Conservation (phyloP, 1,140 invertebrate genomes). For the Batillaria attramentaria region DNA sequence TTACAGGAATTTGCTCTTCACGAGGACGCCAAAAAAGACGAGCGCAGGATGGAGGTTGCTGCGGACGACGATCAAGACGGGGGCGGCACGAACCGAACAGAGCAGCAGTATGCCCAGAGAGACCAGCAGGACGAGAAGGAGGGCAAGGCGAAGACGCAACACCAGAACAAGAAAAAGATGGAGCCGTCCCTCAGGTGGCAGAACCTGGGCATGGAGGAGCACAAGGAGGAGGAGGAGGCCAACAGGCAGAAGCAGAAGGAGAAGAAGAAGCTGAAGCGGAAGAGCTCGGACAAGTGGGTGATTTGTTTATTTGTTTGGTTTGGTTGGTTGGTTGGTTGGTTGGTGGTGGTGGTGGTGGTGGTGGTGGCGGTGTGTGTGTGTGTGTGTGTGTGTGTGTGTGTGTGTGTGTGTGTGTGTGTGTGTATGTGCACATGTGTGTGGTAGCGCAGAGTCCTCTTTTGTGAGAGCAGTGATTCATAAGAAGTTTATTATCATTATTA, state of each 20-base stretch:
- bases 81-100: slow-evolving; percentile 40
- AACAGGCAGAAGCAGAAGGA: slow-evolving; percentile 37
- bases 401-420: slow-evolving; percentile 7
- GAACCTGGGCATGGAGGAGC: slow-evolving; percentile 64
- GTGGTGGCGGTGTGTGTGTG: not conserved
- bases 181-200: slow-evolving; percentile 70
- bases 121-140: slow-evolving; percentile 43
- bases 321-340: no score
- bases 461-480: not conserved
- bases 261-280: slow-evolving; percentile 39
- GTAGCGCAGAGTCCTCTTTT: no score
- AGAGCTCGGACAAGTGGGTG: slow-evolving; percentile 14
- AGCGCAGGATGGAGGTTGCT: slow-evolving; percentile 38
- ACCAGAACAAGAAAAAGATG: slow-evolving; percentile 61
- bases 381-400: not conserved
- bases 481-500: no score
- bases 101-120: slow-evolving; percentile 48
- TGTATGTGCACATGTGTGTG: no score
- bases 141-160: slow-evolving; percentile 60
- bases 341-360: no score
- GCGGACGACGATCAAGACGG: slow-evolving; percentile 44
- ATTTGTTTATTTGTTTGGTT: not conserved
- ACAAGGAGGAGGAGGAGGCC: slow-evolving; percentile 44
- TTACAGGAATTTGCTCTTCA: slow-evolving; percentile 57
- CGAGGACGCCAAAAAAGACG: slow-evolving; percentile 48